Evolutionary conservation across 1,140 invertebrate genomes (phyloP), one percentile per base, ranked within the genome.

Genomic region (Gonatopus flavifemur): DNA sequence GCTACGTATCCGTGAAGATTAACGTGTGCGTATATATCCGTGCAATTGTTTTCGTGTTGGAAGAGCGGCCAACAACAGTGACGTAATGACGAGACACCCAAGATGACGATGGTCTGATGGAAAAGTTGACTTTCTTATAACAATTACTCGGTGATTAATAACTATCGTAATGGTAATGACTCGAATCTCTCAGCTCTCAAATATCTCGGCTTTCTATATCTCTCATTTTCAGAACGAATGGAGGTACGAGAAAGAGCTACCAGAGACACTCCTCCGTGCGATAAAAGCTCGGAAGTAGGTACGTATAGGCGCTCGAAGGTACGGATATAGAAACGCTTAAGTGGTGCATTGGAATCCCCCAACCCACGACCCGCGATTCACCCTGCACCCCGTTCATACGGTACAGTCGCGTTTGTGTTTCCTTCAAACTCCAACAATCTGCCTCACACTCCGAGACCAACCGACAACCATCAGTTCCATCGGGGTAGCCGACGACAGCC

Each of bases 311-410:
- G 62, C 61, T 58, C 66, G 48, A 70, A 74, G 64, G 61, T 60
- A 68, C 67, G 68, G 67, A 76, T 75, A 76, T 72, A 70, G 73
- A 76, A 76, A 74, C 64, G 74, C 73, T 72, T 75, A 74, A 77
- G 73, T 76, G 73, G 73, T 78, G 73, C 76, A 77, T 77, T 78
- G 76, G 73, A 71, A 71, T 77, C 73, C 70, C 69, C 65, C 61
- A 60, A 65, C 63, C 62, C 66, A 60, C 54, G 36, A 37, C 68
- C 66, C 67, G 64, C 60, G 62, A 65, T 62, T 62, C 62, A 57
- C 52, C 15, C 25, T 16, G 18, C 28, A 9, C 37, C 37, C 5
- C 8, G 16, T n/a, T n/a, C n/a, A n/a, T 25, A 21, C 21, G 0
- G 12, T n/a, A 12, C 39, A 3, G 3, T 7, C 4, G 4, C 40